phyloP scores from a whole-genome alignment of 2,113 vertebrate genomes.

The Manacus vitellinus region DNA sequence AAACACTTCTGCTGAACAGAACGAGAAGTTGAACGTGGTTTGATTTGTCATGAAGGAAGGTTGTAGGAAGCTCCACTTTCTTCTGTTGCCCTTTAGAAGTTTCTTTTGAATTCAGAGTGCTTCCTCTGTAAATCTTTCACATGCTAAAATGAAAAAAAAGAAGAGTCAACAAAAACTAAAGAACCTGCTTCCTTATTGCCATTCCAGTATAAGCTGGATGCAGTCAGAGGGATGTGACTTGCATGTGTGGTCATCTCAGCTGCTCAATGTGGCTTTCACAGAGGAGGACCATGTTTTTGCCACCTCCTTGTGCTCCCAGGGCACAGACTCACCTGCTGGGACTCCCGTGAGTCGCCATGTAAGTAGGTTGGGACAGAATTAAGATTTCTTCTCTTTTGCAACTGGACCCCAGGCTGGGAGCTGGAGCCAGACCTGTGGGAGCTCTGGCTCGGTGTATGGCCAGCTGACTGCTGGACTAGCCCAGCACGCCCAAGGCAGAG shows the following conservation, averaged over 20 bases:
- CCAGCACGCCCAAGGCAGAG: not conserved
- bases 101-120: not conserved
- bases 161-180: not conserved
- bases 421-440: not conserved
- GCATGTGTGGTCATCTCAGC: fast-evolving
- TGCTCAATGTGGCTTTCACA: not conserved
- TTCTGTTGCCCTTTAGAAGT: not conserved
- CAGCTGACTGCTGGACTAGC: fast-evolving
- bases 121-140: not conserved
- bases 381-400: not conserved
- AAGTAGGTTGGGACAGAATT: not conserved
- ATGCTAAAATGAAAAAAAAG: not conserved
- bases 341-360: not conserved
- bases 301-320: not conserved
- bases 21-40: not conserved
- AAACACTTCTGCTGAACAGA: not conserved
- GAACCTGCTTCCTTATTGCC: not conserved
- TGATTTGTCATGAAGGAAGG: not conserved
- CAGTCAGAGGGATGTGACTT: not conserved
- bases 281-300: fast-evolving
- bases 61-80: not conserved
- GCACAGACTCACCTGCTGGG: not conserved
- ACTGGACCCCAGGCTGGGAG: not conserved
- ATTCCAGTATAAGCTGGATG: not conserved
- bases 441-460: fast-evolving